These are phyloP conservation scores for Aldabrachelys gigantea DNA, from an alignment of 2,113 vertebrate species.

Conservation along the genomic window DNA sequence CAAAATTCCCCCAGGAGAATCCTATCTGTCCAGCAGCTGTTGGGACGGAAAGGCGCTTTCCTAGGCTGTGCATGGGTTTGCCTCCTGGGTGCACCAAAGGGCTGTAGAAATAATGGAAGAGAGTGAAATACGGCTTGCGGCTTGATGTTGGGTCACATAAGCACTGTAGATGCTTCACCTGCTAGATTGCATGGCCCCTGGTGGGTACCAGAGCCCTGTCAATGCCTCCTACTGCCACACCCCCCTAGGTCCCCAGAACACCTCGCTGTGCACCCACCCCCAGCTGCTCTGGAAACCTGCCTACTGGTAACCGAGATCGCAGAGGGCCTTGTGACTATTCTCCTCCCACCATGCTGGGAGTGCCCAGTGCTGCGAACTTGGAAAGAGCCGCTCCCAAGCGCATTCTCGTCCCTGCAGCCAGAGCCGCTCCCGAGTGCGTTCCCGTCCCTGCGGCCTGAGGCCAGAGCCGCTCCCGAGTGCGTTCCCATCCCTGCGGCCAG, in stretches of 20 bases:
- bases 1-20: no score
- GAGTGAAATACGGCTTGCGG: background rate
- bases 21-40: background rate
- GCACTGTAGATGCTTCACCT: background rate
- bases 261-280: background rate
- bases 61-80: background rate
- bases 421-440: no score
- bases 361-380: background rate
- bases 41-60: background rate
- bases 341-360: background rate
- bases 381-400: no score
- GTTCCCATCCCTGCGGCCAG: no score
- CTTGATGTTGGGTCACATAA: background rate
- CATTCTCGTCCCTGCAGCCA: no score
- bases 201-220: background rate
- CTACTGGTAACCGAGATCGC: no score
- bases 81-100: background rate
- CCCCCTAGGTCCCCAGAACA: no score
- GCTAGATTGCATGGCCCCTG: background rate
- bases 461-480: no score
- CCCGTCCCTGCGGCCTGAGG: no score
- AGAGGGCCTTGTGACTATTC: background rate
- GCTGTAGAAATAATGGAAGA: background rate
- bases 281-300: background rate
- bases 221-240: background rate